Base-by-base conservation (phyloP, 2,113 vertebrate species). In the Condylura cristata region DNA sequence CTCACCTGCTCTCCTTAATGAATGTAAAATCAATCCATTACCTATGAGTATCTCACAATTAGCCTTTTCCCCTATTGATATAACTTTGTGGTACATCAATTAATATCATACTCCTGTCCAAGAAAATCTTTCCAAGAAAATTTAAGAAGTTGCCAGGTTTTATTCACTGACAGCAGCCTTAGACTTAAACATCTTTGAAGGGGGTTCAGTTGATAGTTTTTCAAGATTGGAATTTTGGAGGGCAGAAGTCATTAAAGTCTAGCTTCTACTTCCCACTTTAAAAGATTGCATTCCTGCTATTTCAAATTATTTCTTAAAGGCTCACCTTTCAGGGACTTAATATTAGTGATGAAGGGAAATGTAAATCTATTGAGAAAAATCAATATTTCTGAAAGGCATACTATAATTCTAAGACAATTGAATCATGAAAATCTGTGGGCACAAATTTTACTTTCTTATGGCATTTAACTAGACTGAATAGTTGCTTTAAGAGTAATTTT, bases 261-360 rank as follows among this genome's bases (percentile, higher is more conserved):
- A 93, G 8, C 2, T 86, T 63, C n/a, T 92, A 70, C 32, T 92
- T 28, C 4, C 37, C 39, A 87, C 66, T 56, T 90, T 5, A 84
- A 90, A 93, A 66, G 17, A 74, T 14, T 78, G 18, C 9, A 63
- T 56, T n/a, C 28, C 51, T 83, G 20, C 17, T 28, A 78, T 75
- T 95, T 92, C 8, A 95, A 61, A 79, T 30, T 60, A 41, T 87
- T 79, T 85, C 22, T 79, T 58, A 66, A 93, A 95, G 58, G 5
- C 14, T 68, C 10, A 63, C 11, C 58, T 87, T 85, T 89, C 44
- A 68, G 65, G 51, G 44, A 28, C 80, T 53, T 83, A 89, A 78
- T 74, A 74, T 46, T n/a, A 63, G 8, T 86, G 24, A 61, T 63
- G 34, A 20, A 30, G 14, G 0, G 37, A 71, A 79, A 48, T 89